phyloP scores from a whole-genome alignment of 2,888 invertebrate genomes.

The Drosophila picticornis region DNA sequence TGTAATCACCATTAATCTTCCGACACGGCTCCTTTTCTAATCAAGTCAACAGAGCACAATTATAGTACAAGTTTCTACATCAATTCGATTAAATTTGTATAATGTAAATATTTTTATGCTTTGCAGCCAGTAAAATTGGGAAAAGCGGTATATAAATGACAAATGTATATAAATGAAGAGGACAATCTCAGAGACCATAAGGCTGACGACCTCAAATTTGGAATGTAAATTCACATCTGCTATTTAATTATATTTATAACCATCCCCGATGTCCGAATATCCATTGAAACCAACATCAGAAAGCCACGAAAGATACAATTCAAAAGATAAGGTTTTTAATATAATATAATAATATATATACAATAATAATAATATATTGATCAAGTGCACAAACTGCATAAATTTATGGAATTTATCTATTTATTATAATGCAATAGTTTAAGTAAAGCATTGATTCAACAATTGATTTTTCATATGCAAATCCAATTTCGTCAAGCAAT shows the following conservation, averaged over 20 bases:
- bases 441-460: not conserved
- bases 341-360: too few relatives aligned
- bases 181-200: not conserved
- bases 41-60: not conserved
- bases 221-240: not conserved
- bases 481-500: not conserved
- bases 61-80: not conserved
- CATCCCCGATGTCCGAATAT: not conserved
- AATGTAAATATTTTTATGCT: too few relatives aligned
- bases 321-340: not conserved
- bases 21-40: not conserved
- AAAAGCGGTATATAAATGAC: not conserved
- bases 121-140: not conserved
- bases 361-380: too few relatives aligned
- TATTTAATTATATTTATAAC: not conserved
- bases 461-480: not conserved
- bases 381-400: fast-evolving
- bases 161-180: not conserved
- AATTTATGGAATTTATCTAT: too few relatives aligned
- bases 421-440: not conserved
- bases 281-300: not conserved
- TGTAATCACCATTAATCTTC: constrained; percentile 29
- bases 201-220: not conserved
- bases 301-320: not conserved
- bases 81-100: not conserved